Base-by-base conservation (phyloP, 2,888 invertebrate genomes). In the Calameuta filiformis region DNA sequence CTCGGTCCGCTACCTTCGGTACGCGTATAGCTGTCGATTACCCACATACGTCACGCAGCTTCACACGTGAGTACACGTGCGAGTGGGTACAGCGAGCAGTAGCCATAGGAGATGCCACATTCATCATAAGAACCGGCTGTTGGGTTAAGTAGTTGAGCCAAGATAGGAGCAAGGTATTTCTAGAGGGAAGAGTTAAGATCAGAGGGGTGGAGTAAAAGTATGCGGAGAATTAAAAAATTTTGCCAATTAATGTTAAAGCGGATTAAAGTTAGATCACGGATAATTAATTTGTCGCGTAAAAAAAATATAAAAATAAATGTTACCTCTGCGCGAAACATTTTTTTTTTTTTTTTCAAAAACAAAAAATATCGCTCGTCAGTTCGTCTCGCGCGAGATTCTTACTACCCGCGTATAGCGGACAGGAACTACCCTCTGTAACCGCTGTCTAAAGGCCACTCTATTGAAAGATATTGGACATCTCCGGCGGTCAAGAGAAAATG, bases 381-480 rank as follows among this genome's bases (percentile, higher is more conserved):
- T 56, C 23, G 56, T 56, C 23, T 23, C 56, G 56, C 9, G 23
- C 56, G 9, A 56, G 56, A 9, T 56, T 23, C 23, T 56, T 56
- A 23, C 23, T 23, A 23, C 56, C 56, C 23, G 33, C 23, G 31
- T 23, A 56, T 9, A 56, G 23, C 9, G 56, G 56, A 56, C 56
- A 56, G 40, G 40, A 15, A 40, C 40, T 23, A 34, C 71, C 34
- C 71, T 31, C 33, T 9, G 71, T 71, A 34, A 71, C 71, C 71
- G 71, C 71, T 23, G 33, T 68, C 78, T 71, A 68, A 79, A 80
- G 80, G 77, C 75, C 77, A 77, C 69, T 79, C 75, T 77, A 79
- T 81, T 77, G 79, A 81, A 76, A 80, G 80, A 81, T 81, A 81
- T 81, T 80, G 80, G 76, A 80, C 80, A 80, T 80, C 81, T 77